Evolutionary conservation across 2,797 vertebrate species (phyloP).

Genomic region (Spondyliosoma cantharus): DNA sequence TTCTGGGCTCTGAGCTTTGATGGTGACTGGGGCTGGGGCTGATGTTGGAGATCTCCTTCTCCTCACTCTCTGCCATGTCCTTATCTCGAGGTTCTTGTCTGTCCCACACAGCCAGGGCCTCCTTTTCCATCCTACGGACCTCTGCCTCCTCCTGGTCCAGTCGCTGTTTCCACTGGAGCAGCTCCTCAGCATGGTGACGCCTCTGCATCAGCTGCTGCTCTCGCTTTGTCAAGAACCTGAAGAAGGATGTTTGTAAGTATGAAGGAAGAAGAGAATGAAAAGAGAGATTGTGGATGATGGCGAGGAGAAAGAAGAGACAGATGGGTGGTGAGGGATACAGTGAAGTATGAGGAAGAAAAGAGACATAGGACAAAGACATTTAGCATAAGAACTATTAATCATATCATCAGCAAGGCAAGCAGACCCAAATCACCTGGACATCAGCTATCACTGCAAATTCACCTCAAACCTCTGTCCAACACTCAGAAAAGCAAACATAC

Average conservation of each 20-base stretch:
- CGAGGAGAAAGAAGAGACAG: conserved; percentile 2
- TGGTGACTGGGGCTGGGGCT: conserved; percentile 69
- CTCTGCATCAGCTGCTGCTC: conserved; percentile 96
- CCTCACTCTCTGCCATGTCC: conserved; percentile 63
- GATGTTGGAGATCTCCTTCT: conserved; percentile 81
- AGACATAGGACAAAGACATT: conserved; percentile 53
- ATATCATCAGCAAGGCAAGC: conserved; percentile 39
- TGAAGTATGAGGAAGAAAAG: conserved; percentile 27
- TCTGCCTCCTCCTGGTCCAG: conserved; percentile 95
- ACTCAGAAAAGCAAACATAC: conserved; percentile 44
- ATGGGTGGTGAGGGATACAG: neutral
- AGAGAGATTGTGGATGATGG: neutral
- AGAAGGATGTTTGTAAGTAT: conserved; percentile 33
- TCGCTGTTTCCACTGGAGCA: conserved; percentile 94
- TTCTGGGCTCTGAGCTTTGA: conserved; percentile 60
- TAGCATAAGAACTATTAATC: conserved; percentile 45
- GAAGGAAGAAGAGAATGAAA: conserved; percentile 23
- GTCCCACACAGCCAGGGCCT: conserved; percentile 93
- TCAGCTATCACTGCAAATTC: conserved; percentile 67
- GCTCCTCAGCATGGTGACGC: conserved; percentile 91
- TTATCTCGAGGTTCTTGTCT: conserved; percentile 79
- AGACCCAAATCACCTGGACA: conserved; percentile 59
- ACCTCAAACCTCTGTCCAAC: conserved; percentile 60
- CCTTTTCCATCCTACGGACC: conserved; percentile 92
- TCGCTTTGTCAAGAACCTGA: conserved; percentile 95